Base-by-base conservation (phyloP, 1,140 invertebrate species). In the Riptortus pedestris region DNA sequence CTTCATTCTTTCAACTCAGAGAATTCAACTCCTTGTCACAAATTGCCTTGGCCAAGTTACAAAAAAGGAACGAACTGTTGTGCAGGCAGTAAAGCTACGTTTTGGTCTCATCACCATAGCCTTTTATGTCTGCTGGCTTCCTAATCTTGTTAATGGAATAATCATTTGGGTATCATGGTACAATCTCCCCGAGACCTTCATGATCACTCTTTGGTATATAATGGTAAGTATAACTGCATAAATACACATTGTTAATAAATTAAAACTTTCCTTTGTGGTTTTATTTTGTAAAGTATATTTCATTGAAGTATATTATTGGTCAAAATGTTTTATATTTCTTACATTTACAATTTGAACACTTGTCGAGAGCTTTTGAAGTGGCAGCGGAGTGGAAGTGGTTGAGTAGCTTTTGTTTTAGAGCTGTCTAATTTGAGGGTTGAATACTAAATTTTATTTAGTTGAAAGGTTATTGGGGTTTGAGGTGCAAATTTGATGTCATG, bases 81-180 rank as follows among this genome's bases (percentile, higher is more conserved):
- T 90, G 7, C 82, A 87, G 68, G 78, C 81, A 1, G 75, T 90
- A 22, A 81, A 78, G 74, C 69, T 86, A 0, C 88, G 88, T 74
- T 91, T 90, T 74, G 81, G 81, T 14, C 74, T 85, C 12, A 90
- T 88, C 47, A 89, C 87, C 74, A 69, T 84, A 1, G 85, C 84
- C 2, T 91, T 89, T 73, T 90, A 88, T 70, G 66, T 89, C 20
- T 91, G 88, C 71, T 91, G 88, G 88, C 65, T 86, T 45, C 87
- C 88, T 12, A 91, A 91, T 76, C 72, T 91, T 18, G 75, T 90
- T 5, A 90, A 88, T 73, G 86, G 85, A 9, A 72, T 88, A 55
- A 71, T 90, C 12, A 70, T 91, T 5, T 90, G 87, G 87, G 82
- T 80, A 0, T 76, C 85, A 64, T 90, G 87, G 87, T 83, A 84